Percentiles rank a stretch among this genome's conserved stretches.
Evolutionary conservation across 1,140 invertebrate genomes (phyloP).

Genomic region (Drosophila mayri): DNA sequence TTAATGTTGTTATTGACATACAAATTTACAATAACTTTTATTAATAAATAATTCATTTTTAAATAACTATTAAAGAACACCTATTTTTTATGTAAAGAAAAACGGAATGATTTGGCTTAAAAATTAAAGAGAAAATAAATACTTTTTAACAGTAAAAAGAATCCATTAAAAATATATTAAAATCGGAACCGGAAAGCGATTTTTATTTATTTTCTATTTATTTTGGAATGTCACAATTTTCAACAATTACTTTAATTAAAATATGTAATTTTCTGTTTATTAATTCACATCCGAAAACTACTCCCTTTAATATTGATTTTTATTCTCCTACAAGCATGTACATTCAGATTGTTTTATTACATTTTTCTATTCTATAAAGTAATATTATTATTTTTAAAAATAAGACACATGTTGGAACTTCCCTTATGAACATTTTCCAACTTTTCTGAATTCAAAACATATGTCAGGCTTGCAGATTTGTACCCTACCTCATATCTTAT

Average conservation of each 20-base stretch:
- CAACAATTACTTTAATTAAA: no score
- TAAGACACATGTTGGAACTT: background rate
- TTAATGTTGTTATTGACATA: no score
- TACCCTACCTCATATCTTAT: slow-evolving; percentile 17
- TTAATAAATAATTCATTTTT: background rate
- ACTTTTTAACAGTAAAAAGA: no score
- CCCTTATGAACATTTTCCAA: background rate
- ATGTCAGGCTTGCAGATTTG: background rate
- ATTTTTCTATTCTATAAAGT: background rate
- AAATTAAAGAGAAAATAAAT: background rate
- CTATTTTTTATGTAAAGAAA: background rate
- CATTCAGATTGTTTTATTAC: background rate
- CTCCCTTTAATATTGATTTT: no score
- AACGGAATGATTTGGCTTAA: background rate
- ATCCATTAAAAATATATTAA: no score
- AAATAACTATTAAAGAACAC: background rate
- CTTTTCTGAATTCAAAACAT: background rate
- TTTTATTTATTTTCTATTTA: background rate
- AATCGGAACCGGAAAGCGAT: no score
- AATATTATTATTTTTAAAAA: background rate
- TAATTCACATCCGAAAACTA: no score
- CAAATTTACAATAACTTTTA: no score
- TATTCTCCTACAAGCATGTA: no score
- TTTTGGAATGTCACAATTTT: background rate
- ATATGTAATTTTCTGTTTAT: no score